Base-by-base conservation (phyloP, 2,888 invertebrate species). In the Amphipoea lucens region DNA sequence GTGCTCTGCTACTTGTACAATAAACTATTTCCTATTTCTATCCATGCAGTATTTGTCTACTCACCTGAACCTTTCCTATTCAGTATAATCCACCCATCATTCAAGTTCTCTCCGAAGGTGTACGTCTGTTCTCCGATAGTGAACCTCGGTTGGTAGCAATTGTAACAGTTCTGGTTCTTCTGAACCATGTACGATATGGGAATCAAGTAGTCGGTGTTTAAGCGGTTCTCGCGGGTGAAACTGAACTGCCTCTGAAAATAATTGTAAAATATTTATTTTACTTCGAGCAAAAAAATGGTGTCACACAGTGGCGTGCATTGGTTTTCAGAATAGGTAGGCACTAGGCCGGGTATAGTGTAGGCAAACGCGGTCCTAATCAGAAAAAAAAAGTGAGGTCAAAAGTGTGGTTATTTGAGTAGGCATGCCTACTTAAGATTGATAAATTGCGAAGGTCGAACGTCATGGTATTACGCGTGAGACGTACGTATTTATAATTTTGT, bases 31-130 rank as follows among this genome's bases (percentile, higher is more conserved):
- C 4, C 20, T 11, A 65, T 40, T 65, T 40, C 11, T 11, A 40
- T n/a, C 1, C 17, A 29, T 29, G 48, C 6, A n/a, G 40, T 20
- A 1, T 40, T 7, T 20, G 20, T 14, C n/a, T 1, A 48, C 82
- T n/a, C 90, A 96, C 96, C 96, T 81, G 96, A 95, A 57, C 95
- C 95, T 86, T 96, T 96, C 48, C 94, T 93, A 68, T 97, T 96
- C 0, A 97, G 92, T 57, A 97, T 92, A 48, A 97, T 96, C 97
- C 97, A 96, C 0, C 96, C 96, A 12, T 92, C 93, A 67, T 96
- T 93, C 12, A 97, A 88, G 69, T 95, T 96, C 71, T 96, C 96
- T 2, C 93, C 91, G 69, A 96, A 96, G 0, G 95, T 95, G 81
- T 96, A 96, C 0, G 93, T 93, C 60, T 95, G 94, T 3, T 90